Conservation (phyloP, 2,888 invertebrate genomes). For the Pandemis corylana region DNA sequence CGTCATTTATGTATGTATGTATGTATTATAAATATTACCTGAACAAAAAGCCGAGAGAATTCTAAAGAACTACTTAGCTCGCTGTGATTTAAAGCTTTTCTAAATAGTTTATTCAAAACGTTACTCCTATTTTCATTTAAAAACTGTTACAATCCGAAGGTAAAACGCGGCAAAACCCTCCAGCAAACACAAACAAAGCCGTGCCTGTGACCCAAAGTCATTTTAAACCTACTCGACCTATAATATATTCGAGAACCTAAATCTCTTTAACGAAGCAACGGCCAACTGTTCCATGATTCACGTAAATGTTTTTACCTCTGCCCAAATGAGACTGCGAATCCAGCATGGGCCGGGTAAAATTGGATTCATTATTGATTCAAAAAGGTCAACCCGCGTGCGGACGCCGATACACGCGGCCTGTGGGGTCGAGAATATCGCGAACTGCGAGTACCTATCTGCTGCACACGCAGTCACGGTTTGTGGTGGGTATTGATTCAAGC, state of each 20-base stretch:
- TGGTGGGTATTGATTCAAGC: conserved; percentile 21
- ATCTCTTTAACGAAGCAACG: conserved; percentile 56
- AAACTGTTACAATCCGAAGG: not conserved
- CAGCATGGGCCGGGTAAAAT: conserved; percentile 62
- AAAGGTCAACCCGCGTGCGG: conserved; percentile 63
- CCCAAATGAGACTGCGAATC: conserved; percentile 57
- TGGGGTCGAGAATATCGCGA: conserved; percentile 6
- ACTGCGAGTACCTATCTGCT: not conserved
- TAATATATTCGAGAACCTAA: conserved; percentile 53
- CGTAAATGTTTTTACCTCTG: conserved; percentile 65
- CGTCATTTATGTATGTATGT: too few relatives aligned
- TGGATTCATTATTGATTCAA: conserved; percentile 78
- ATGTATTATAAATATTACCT: too few relatives aligned
- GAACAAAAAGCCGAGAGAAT: too few relatives aligned
- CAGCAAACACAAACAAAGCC: conserved; percentile 25
- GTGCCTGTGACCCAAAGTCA: conserved; percentile 17
- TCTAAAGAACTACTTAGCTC: too few relatives aligned
- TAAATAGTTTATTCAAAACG: not conserved
- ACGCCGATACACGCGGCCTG: conserved; percentile 17
- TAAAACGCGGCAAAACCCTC: not conserved
- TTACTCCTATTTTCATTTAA: not conserved
- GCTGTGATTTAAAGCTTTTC: too few relatives aligned
- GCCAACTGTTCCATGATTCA: conserved; percentile 57
- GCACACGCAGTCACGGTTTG: conserved; percentile 19
- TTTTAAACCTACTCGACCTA: conserved; percentile 46